These are phyloP conservation scores for Disparrhopalites patrizii DNA, from an alignment of 2,888 invertebrate species.

Conservation along the genomic window DNA sequence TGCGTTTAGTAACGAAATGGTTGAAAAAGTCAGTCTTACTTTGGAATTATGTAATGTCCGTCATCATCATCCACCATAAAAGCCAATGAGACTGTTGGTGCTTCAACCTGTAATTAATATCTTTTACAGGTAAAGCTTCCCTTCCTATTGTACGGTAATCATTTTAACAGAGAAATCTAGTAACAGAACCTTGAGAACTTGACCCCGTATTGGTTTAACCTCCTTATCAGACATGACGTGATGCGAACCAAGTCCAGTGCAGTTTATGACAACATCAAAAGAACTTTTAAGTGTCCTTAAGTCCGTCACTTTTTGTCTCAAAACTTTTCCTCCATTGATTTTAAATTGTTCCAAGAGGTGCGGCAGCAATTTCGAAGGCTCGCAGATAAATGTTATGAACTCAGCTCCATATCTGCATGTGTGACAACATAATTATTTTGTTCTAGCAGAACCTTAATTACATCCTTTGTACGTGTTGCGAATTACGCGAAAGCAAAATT, in stretches of 20 bases:
- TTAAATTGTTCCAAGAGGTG: conserved; percentile 63
- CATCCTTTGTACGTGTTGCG: not conserved
- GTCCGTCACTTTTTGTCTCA: conserved; percentile 55
- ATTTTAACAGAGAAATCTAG: no score
- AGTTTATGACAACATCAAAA: conserved; percentile 73
- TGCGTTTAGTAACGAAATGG: no score
- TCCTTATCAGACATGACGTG: conserved; percentile 60
- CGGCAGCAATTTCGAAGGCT: conserved; percentile 63
- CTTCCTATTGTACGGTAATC: not conserved
- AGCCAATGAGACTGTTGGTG: conserved; percentile 63
- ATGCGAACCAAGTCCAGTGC: conserved; percentile 67
- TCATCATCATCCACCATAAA: conserved; percentile 60
- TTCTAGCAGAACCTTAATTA: not conserved
- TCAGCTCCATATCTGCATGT: conserved; percentile 56
- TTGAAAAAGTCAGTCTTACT: conserved; percentile 56
- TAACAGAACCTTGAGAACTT: conserved; percentile 59
- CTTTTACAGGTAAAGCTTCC: not conserved
- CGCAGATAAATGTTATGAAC: conserved; percentile 65
- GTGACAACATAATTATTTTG: no score
- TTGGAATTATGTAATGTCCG: conserved; percentile 71
- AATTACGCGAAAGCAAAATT: not conserved
- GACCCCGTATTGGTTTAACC: conserved; percentile 68
- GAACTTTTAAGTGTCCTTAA: conserved; percentile 56
- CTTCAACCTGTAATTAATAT: conserved; percentile 56
- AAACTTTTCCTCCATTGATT: conserved; percentile 59